Evolutionary conservation across 2,888 invertebrate genomes (phyloP).

Genomic region (Abscondita cerata): DNA sequence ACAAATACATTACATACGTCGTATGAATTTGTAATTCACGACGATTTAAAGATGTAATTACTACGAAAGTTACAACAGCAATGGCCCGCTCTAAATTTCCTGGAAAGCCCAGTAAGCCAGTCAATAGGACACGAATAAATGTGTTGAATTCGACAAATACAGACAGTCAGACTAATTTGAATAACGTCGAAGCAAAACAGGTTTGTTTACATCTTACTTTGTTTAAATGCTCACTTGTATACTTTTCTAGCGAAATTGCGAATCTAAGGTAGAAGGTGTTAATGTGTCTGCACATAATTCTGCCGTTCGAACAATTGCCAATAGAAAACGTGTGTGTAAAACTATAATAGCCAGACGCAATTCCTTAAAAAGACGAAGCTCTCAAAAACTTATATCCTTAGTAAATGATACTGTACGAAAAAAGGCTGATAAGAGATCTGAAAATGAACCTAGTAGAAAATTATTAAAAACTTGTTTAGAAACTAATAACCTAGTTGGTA

Average conservation of each 20-base stretch:
- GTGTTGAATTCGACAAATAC: constrained; percentile 65
- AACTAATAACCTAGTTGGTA: constrained; percentile 59
- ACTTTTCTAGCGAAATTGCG: constrained; percentile 16
- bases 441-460: constrained; percentile 37
- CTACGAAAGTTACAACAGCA: constrained; percentile 31
- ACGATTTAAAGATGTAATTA: constrained; percentile 11
- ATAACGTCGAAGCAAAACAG: constrained; percentile 53
- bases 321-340: constrained; percentile 25
- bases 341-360: constrained; percentile 17
- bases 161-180: constrained; percentile 48
- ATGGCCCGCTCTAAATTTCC: constrained; percentile 88
- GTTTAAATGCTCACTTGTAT: constrained; percentile 10
- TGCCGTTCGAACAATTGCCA: not conserved
- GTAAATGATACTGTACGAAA: constrained; percentile 24
- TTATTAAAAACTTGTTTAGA: constrained; percentile 33
- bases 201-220: constrained; percentile 14
- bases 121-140: constrained; percentile 84
- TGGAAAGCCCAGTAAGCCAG: constrained; percentile 86
- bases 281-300: not conserved
- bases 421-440: constrained; percentile 37
- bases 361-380: constrained; percentile 15
- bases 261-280: constrained; percentile 1
- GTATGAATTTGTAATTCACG: constrained; percentile 15
- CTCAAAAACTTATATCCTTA: constrained; percentile 17
- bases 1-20: constrained; percentile 29